A percentile compares a stretch with the other conserved stretches of the same genome.
Conservation (phyloP, 2,888 invertebrate species). For the Monopis laevigella region DNA sequence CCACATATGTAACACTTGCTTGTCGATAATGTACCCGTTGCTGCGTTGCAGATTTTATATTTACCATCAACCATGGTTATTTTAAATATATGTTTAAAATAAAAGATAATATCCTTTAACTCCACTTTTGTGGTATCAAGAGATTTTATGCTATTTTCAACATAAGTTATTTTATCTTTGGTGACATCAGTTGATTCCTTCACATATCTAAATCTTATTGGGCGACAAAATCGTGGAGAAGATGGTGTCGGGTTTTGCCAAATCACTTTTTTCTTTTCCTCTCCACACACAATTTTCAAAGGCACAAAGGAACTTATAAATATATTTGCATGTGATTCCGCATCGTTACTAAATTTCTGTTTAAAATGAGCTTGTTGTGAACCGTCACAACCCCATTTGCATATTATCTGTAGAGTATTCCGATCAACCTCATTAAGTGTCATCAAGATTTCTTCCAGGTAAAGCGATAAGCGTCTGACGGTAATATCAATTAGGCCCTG, state of each 20-base stretch:
- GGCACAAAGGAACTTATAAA: constrained; percentile 24
- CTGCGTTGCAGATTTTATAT: too few species aligned
- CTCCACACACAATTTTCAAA: too few species aligned
- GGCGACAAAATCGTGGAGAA: too few species aligned
- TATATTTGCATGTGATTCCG: constrained; percentile 24
- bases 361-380: constrained; percentile 25
- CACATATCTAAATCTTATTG: not conserved
- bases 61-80: too few species aligned
- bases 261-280: too few species aligned
- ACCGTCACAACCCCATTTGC: constrained; percentile 27
- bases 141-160: not conserved
- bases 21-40: too few species aligned
- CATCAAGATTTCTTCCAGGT: constrained; percentile 15
- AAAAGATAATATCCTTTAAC: not conserved
- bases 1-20: too few species aligned
- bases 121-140: not conserved
- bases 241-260: not conserved
- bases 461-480: constrained; percentile 16
- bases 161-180: not conserved
- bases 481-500: constrained; percentile 18
- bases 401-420: constrained; percentile 15
- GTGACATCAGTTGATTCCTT: not conserved
- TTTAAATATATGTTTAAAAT: too few species aligned
- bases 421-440: constrained; percentile 14
- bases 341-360: constrained; percentile 22